phyloP scores from a whole-genome alignment of 2,797 vertebrate genomes.

The Hemibagrus guttatus region DNA sequence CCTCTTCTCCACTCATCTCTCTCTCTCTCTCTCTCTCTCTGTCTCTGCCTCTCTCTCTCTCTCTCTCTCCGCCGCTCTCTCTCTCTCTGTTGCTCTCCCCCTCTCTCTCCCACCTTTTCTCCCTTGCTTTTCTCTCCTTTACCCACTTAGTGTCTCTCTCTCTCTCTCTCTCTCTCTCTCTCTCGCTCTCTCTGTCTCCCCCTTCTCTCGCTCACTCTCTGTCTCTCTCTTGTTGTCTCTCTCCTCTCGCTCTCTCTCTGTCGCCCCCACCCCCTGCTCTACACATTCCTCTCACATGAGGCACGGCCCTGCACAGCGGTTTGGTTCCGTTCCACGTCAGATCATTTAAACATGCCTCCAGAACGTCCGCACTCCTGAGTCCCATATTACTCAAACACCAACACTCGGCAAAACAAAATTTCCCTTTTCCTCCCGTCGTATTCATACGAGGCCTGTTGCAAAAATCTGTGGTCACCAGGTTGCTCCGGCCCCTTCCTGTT shows the following conservation, averaged over 20 bases:
- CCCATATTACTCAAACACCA: no score
- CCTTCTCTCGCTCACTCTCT: neutral
- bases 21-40: neutral
- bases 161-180: neutral
- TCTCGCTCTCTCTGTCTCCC: no score
- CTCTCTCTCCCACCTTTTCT: no score
- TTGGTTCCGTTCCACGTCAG: slow-evolving; percentile 39
- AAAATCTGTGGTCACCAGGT: no score
- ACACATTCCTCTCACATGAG: slow-evolving; percentile 55
- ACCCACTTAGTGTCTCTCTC: no score
- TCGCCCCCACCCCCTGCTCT: neutral
- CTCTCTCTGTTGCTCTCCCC: no score
- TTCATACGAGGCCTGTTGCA: no score
- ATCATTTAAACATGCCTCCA: slow-evolving; percentile 42
- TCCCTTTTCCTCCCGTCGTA: no score
- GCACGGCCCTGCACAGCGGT: slow-evolving; percentile 33
- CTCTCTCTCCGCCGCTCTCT: neutral
- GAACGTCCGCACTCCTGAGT: slow-evolving; percentile 40
- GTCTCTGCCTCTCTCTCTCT: neutral
- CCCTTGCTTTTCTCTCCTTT: no score
- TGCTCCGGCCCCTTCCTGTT: no score
- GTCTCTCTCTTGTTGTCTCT: neutral
- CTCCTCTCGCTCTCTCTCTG: no score
- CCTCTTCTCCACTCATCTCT: neutral
- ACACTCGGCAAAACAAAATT: no score